phyloP scores from a whole-genome alignment of 2,888 invertebrate genomes.

The Orchestes rusci region DNA sequence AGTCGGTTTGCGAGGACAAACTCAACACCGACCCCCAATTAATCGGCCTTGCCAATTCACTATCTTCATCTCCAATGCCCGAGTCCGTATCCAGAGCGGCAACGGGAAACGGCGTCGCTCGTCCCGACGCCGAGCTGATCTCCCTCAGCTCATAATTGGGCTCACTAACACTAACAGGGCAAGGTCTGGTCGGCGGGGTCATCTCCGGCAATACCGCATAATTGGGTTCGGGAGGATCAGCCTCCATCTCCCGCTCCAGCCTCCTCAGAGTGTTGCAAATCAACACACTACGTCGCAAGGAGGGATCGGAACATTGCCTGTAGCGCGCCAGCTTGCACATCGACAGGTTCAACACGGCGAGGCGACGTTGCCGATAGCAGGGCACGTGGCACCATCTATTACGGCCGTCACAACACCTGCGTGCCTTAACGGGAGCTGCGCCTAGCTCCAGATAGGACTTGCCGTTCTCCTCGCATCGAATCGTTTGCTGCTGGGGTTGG shows the following conservation, averaged over 20 bases:
- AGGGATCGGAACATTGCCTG: conserved; percentile 83
- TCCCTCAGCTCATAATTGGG: conserved; percentile 43
- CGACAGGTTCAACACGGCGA: conserved; percentile 85
- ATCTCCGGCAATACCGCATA: conserved; percentile 44
- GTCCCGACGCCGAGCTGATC: conserved; percentile 49
- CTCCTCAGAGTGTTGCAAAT: conserved; percentile 83
- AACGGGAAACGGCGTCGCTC: conserved; percentile 63
- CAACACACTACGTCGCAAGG: conserved; percentile 81
- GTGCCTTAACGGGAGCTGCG: conserved; percentile 46
- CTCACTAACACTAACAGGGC: conserved; percentile 30
- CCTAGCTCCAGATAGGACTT: conserved; percentile 85
- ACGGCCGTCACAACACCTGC: conserved; percentile 42
- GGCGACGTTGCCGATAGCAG: conserved; percentile 77
- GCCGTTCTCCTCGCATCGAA: conserved; percentile 81
- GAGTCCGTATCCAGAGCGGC: conserved; percentile 59
- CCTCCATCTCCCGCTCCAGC: conserved; percentile 76
- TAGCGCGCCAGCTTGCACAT: conserved; percentile 86
- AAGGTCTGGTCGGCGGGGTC: conserved; percentile 38
- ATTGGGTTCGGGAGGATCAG: conserved; percentile 49
- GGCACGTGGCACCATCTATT: conserved; percentile 68
- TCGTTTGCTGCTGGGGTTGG: conserved; percentile 63
- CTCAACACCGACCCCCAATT: conserved; percentile 90
- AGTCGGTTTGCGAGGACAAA: conserved; percentile 78
- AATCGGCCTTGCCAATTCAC: conserved; percentile 64
- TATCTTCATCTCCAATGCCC: conserved; percentile 61